Evolutionary conservation across 2,888 invertebrate species (phyloP), one percentile per base, ranked within the genome.

Genomic region (Drosophila niveifrons): DNA sequence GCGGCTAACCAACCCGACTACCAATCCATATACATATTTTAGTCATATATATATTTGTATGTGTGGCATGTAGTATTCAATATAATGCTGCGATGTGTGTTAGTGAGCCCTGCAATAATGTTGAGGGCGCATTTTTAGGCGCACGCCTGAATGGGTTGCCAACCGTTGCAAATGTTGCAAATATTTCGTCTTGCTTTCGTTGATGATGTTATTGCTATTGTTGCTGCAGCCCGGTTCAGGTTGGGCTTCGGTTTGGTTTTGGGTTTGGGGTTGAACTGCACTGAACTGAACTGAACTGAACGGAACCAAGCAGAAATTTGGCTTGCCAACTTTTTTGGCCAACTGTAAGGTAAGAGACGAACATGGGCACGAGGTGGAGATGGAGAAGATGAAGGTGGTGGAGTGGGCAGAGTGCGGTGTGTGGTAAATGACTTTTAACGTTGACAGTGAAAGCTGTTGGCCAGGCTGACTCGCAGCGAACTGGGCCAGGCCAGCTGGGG

Each of bases 391-490:
- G 23, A 23, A 23, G 23, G 23, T 23, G 18, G 18, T 4, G 18
- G 18, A 18, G 18, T 11, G 23, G 11, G n/a, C 9, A 8, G 18
- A 17, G 10, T 28, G 50, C 50, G 51, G 47, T 41, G 48, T 29
- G 9, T 66, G 51, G 64, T 56, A 76, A 77, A 77, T 65, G 78
- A 72, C 76, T 77, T 80, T 77, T 66, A 76, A 77, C 80, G 80
- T 70, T 79, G 65, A 75, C 72, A 71, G 62, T 75, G 80, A 64
- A 75, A 79, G 68, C 69, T 15, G 46, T 57, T 72, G 63, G 66
- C 41, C 64, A 51, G 57, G 47, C 44, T 43, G 57, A 41, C 44
- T 43, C 13, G 15, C 23, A 47, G 29, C 47, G 6, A 66, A 31
- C 34, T n/a, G 51, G 23, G 59, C 46, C 78, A 63, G 53, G 59